phyloP scores from a whole-genome alignment of 30 jellyfish, hydroid and myxozoan genomes.

The Euphysa ruthae region DNA sequence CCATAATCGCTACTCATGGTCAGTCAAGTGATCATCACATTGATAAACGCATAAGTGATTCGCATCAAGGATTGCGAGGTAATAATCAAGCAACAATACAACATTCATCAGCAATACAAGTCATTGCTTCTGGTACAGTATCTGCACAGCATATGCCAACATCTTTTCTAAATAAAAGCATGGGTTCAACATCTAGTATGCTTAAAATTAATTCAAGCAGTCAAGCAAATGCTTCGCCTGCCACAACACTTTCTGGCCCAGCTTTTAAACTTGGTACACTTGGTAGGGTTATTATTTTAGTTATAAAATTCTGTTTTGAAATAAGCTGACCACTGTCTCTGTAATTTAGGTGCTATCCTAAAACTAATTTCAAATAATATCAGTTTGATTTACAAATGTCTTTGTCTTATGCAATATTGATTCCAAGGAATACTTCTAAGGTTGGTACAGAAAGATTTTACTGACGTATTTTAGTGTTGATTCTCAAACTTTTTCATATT shows the following conservation, averaged over 20 bases:
- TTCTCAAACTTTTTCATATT: too few species aligned
- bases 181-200: constrained; percentile 49
- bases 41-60: constrained; percentile 35
- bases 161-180: constrained; percentile 14
- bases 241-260: constrained; percentile 25
- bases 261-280: constrained; percentile 40
- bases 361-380: too few species aligned
- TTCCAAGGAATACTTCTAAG: too few species aligned
- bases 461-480: too few species aligned
- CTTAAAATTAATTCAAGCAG: constrained; percentile 55
- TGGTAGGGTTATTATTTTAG: too few species aligned
- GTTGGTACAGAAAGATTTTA: too few species aligned
- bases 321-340: too few species aligned
- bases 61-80: constrained; percentile 38
- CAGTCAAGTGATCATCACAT: constrained; percentile 47
- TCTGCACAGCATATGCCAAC: constrained; percentile 44
- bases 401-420: too few species aligned
- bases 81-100: constrained; percentile 43
- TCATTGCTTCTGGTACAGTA: constrained; percentile 89
- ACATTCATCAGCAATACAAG: constrained; percentile 77
- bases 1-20: constrained; percentile 50
- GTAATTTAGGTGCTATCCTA: too few species aligned
- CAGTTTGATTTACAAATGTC: too few species aligned
- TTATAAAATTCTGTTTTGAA: too few species aligned
- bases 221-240: constrained; percentile 10